Conservation (phyloP, 2,113 vertebrate species). For the Ploceus nigricollis region DNA sequence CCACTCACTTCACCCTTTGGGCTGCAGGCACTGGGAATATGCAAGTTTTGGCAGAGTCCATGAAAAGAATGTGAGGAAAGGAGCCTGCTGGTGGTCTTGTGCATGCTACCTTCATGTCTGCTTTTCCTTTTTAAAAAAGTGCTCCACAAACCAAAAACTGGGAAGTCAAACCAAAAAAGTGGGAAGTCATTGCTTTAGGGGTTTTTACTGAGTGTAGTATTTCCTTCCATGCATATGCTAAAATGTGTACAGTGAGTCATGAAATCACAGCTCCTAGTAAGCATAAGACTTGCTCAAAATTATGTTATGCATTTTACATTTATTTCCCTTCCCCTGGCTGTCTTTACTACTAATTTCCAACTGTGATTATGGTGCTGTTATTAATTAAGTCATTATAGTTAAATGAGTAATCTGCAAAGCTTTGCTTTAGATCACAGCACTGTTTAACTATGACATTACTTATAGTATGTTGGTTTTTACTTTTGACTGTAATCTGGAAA, state of each 20-base stretch:
- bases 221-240: not conserved
- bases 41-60: not conserved
- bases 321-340: not conserved
- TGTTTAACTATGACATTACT: not conserved
- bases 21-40: not conserved
- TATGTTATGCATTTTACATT: not conserved
- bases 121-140: not conserved
- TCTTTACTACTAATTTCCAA: conserved; percentile 8
- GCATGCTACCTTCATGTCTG: not conserved
- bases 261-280: not conserved
- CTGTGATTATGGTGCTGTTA: not conserved
- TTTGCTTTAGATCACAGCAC: not conserved
- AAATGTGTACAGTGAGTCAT: not conserved
- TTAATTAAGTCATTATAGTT: not conserved
- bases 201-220: not conserved
- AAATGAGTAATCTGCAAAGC: not conserved
- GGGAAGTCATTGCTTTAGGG: not conserved
- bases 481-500: not conserved
- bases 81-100: not conserved
- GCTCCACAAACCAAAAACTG: not conserved
- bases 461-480: not conserved
- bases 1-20: not conserved
- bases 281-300: not conserved
- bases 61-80: not conserved
- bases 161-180: too few relatives aligned